Conservation (phyloP, 1,140 invertebrate genomes). For the Pantala flavescens region DNA sequence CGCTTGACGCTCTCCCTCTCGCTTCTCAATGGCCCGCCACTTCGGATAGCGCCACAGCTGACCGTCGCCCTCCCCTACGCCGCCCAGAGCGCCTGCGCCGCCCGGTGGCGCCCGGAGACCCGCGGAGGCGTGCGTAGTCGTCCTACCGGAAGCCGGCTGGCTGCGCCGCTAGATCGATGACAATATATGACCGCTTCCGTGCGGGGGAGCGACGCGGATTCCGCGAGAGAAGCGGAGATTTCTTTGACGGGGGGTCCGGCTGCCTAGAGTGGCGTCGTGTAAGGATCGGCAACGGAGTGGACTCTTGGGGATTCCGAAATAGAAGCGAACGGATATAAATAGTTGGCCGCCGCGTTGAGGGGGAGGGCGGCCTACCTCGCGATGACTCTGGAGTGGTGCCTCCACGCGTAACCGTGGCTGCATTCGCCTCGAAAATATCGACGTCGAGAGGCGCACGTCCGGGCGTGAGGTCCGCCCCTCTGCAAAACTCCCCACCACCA, state of each 20-base stretch:
- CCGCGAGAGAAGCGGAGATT: background rate
- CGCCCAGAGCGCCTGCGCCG: background rate
- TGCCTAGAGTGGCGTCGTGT: background rate
- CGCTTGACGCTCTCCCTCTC: background rate
- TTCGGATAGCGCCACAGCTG: background rate
- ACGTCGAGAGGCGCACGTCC: background rate
- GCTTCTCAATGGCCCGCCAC: background rate
- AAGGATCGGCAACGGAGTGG: background rate
- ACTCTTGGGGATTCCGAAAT: background rate
- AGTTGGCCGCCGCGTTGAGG: background rate
- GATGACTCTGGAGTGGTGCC: background rate
- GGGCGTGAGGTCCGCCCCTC: background rate
- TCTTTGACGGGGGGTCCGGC: background rate
- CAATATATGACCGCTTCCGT: background rate
- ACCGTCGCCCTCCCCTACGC: background rate
- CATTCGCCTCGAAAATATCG: background rate
- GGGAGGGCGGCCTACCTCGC: background rate
- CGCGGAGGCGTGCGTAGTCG: background rate
- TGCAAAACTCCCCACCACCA: background rate
- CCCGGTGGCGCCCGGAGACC: background rate
- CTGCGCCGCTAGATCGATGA: background rate
- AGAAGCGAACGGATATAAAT: conserved; percentile 1
- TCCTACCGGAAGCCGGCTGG: background rate
- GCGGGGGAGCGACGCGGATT: background rate
- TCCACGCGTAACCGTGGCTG: background rate